A percentile compares a stretch with the other conserved stretches of the same genome.
Conservation (phyloP, 2,888 invertebrate species). For the Endotricha flammealis region DNA sequence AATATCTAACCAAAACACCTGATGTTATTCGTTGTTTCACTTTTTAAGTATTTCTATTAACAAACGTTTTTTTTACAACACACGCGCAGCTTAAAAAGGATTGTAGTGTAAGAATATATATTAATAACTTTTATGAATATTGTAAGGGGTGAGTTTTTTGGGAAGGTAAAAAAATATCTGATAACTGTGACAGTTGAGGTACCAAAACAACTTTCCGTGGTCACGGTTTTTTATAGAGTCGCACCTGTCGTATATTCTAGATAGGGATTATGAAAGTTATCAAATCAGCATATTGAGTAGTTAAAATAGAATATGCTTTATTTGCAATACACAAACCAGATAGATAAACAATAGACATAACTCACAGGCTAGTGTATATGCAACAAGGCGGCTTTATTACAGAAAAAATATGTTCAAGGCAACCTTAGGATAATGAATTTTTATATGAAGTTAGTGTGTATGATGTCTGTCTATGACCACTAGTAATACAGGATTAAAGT, state of each 20-base stretch:
- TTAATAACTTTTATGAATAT: slow-evolving; percentile 41
- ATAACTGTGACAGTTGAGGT: slow-evolving; percentile 67
- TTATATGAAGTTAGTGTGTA: too few species aligned
- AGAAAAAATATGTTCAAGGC: too few species aligned
- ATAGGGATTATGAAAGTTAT: slow-evolving; percentile 53
- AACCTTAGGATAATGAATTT: too few species aligned
- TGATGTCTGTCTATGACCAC: too few species aligned
- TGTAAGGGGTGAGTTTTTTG: slow-evolving; percentile 36
- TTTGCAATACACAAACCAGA: slow-evolving; percentile 19
- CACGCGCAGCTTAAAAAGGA: slow-evolving; percentile 34
- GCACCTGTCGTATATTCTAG: slow-evolving; percentile 56
- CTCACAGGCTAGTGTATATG: too few species aligned
- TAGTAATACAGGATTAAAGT: too few species aligned
- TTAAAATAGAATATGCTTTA: slow-evolving; percentile 15
- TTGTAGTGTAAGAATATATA: slow-evolving; percentile 32
- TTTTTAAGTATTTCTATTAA: slow-evolving; percentile 43
- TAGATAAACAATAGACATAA: too few species aligned
- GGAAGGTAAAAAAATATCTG: slow-evolving; percentile 48
- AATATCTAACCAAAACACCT: not conserved
- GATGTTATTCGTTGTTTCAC: slow-evolving; percentile 48
- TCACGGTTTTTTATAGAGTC: slow-evolving; percentile 57
- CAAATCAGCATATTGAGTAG: slow-evolving; percentile 47
- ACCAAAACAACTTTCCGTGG: slow-evolving; percentile 59
- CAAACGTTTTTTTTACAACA: slow-evolving; percentile 39
- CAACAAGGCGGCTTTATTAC: too few species aligned